Base-by-base conservation (phyloP, 2,888 invertebrate genomes). In the Panopea generosa region DNA sequence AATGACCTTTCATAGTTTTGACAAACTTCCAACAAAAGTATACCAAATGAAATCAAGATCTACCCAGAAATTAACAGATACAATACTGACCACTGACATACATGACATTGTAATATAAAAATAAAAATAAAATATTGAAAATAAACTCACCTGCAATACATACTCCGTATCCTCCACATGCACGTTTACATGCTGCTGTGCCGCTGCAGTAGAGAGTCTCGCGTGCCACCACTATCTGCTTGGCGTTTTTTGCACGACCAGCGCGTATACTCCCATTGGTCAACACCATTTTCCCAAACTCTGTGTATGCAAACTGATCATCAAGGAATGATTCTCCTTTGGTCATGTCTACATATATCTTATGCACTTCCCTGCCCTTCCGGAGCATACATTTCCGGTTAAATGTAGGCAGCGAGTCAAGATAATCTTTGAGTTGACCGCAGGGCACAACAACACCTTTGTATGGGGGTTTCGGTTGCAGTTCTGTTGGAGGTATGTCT, bases 171-270 rank as follows among this genome's bases (percentile, higher is more conserved):
- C 88, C 88, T 24, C 89, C 88, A 77, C 89, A 89, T 1, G 84
- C 87, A 45, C 89, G 80, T 66, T 86, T 86, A 74, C 89, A 89
- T 6, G 86, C 84, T 16, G 85, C 82, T 0, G 88, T 87, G 7
- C 89, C 89, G 65, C 89, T 89, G 68, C 89, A 89, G 68, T 89
- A 89, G 50, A 89, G 79, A 0, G 89, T 89, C 56, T 89, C 89
- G 63, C 89, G 79, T 57, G 89, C 89, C 65, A 89, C 88, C 29
- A 89, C 89, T 45, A 89, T 89, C 77, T 88, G 88, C 57, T 88
- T 84, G 47, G 88, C 89, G 76, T 89, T 89, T 66, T 89, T 84
- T 1, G 89, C 89, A 11, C 89, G 77, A 14, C 89, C 89, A 3
- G 88, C 89, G 16, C 88, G 71, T 11, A 89, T 86, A 43, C 87